Conservation (phyloP, 2,888 invertebrate species). For the Agrypnus murinus region DNA sequence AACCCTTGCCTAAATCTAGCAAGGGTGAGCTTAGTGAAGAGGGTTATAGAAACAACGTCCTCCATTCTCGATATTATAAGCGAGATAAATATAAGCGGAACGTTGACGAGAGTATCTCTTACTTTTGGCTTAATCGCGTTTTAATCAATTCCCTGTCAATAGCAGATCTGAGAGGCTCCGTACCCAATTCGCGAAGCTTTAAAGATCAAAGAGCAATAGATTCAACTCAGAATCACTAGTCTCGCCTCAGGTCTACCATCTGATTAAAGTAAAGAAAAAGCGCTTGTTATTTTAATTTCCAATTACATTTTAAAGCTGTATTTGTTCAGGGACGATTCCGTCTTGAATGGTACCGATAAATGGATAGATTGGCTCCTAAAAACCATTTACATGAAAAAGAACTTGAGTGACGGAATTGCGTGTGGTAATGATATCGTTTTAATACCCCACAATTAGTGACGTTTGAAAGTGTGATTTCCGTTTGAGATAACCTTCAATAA, state of each 20-base stretch:
- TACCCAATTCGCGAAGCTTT: conserved; percentile 61
- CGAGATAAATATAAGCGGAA: conserved; percentile 14
- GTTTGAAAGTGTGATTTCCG: conserved; percentile 15
- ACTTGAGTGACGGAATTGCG: conserved; percentile 52
- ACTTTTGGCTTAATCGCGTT: conserved; percentile 57
- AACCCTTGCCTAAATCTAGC: conserved; percentile 23
- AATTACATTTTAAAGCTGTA: conserved; percentile 58
- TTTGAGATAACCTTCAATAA: conserved; percentile 15
- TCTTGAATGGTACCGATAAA: conserved; percentile 41
- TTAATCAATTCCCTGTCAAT: conserved; percentile 67
- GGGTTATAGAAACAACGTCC: background rate
- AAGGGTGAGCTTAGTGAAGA: conserved; percentile 20
- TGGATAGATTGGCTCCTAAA: conserved; percentile 46
- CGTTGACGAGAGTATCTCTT: conserved; percentile 16
- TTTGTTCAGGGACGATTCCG: conserved; percentile 49
- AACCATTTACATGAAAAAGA: conserved; percentile 52
- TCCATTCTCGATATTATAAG: background rate
- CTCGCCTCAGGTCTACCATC: conserved; percentile 61
- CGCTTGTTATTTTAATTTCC: conserved; percentile 65
- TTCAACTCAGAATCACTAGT: conserved; percentile 57
- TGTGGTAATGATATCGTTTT: conserved; percentile 51
- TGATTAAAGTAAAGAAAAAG: conserved; percentile 63
- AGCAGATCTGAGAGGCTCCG: conserved; percentile 57
- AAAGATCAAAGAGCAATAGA: conserved; percentile 63
- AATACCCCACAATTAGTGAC: conserved; percentile 43